phyloP scores from a whole-genome alignment of 2,797 vertebrate genomes.

The Coendou prehensilis region DNA sequence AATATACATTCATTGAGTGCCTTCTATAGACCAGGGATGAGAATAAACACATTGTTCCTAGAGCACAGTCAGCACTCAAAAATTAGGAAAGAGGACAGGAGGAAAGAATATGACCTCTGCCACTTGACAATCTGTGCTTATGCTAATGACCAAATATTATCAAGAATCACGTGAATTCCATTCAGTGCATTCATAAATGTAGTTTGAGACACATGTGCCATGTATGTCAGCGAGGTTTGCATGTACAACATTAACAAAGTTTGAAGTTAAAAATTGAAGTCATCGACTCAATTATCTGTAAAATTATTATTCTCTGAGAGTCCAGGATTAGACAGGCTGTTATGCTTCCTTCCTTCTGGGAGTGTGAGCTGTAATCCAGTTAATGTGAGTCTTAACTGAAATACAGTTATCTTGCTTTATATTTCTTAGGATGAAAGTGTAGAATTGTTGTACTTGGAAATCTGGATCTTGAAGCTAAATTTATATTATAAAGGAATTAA shows the following conservation, averaged over 20 bases:
- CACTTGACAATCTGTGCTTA: not conserved
- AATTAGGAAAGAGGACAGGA: not conserved
- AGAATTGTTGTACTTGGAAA: not conserved
- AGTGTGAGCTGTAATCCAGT: not conserved
- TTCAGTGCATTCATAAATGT: not conserved
- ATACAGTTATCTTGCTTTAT: not conserved
- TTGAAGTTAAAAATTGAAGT: conserved; percentile 51
- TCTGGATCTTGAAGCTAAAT: conserved; percentile 29
- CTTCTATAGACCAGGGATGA: not conserved
- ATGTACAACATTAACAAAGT: not conserved
- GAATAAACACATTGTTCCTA: not conserved
- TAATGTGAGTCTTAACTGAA: not conserved
- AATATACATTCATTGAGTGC: not conserved
- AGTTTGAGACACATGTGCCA: not conserved
- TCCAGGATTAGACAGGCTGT: not conserved
- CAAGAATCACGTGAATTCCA: conserved; percentile 9
- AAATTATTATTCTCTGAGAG: conserved; percentile 8
- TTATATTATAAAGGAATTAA: conserved; percentile 35
- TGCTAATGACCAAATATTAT: not conserved
- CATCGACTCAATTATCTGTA: not conserved
- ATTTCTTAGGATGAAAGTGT: not conserved
- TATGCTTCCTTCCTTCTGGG: not conserved
- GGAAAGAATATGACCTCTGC: not conserved
- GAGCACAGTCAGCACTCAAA: not conserved
- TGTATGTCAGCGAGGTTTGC: not conserved